Evolutionary conservation across 1,140 invertebrate species (phyloP), one percentile per base, ranked within the genome.

Genomic region (Panonychus citri): DNA sequence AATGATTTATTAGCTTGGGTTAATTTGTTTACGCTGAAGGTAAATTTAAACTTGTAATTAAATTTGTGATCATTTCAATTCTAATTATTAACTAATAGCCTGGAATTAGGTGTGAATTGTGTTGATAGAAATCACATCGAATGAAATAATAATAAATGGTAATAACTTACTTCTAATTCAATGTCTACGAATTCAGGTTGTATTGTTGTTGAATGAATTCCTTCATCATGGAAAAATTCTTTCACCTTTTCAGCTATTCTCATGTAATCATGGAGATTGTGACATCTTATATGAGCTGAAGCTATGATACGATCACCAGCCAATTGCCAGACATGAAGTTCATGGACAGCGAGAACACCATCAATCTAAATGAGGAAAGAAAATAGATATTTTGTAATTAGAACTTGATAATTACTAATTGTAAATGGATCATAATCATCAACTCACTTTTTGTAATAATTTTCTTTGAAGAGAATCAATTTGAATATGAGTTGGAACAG

Each of bases 181-280:
- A 61, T n/a, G 49, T 54, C 57, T 25, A 65, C 59, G 62, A 75
- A 75, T 62, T 76, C 75, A 30, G 75, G 74, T 61, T 77, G 75
- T 58, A 77, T 75, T 3, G 75, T 78, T 12, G 73, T 74, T 27
- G 73, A 75, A 64, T 77, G 75, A 57, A 77, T 76, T 1, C 73
- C 73, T 60, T 71, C 69, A 57, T 73, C 66, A 59, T 77, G 75
- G 62, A 77, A 78, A 46, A 77, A 64, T 68, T 90, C 84, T 69
- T 91, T 91, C 0, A 91, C 85, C 69, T 87, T 85, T 68, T 89
- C 85, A 15, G 75, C 74, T 26, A 76, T 67, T n/a, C 61, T 54
- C 67, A 76, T 70, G 60, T 77, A 77, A 40, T 76, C 69, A 15
- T 66, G 56, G 15, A 74, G 62, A 61, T 73, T 72, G 24, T 64